Conservation (phyloP, 2,888 invertebrate species). For the Drosophila parthenogenetica region DNA sequence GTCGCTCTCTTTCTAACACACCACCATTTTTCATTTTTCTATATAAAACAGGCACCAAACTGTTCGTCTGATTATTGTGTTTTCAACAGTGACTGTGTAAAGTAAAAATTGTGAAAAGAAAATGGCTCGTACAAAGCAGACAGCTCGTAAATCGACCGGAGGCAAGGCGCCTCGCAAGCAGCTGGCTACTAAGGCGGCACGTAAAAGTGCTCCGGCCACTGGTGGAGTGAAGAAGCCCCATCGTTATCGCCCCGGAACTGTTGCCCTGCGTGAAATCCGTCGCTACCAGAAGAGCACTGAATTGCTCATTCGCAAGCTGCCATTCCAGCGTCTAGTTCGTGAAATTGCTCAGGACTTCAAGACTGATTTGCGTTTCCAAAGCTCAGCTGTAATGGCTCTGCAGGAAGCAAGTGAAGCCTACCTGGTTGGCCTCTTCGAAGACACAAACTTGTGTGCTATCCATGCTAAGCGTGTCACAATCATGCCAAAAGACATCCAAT, state of each 20-base stretch:
- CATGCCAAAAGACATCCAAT: constrained; percentile 98
- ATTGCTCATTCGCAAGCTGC: constrained; percentile 33
- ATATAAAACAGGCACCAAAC: background rate
- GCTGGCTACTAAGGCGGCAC: constrained; percentile 45
- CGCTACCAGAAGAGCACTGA: constrained; percentile 43
- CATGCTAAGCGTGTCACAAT: constrained; percentile 98
- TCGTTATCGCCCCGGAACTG: constrained; percentile 32
- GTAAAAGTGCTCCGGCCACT: constrained; percentile 41
- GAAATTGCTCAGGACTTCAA: constrained; percentile 44
- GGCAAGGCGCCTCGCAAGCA: constrained; percentile 47
- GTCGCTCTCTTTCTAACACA: background rate
- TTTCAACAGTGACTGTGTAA: constrained; percentile 12
- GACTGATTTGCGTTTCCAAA: constrained; percentile 43
- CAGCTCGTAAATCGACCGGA: constrained; percentile 31
- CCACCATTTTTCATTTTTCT: constrained; percentile 16
- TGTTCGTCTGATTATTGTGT: background rate
- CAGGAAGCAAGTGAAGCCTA: constrained; percentile 40
- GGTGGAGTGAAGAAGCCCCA: constrained; percentile 37
- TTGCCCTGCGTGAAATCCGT: constrained; percentile 37
- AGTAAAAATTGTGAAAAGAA: background rate
- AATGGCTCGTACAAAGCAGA: constrained; percentile 18
- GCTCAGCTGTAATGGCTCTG: constrained; percentile 42
- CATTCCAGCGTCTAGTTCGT: constrained; percentile 33
- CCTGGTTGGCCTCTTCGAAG: constrained; percentile 32
- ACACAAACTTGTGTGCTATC: constrained; percentile 85